A percentile compares a stretch with the other conserved stretches of the same genome.
Conservation (phyloP, 1,140 invertebrate genomes). For the Psix sp. region DNA sequence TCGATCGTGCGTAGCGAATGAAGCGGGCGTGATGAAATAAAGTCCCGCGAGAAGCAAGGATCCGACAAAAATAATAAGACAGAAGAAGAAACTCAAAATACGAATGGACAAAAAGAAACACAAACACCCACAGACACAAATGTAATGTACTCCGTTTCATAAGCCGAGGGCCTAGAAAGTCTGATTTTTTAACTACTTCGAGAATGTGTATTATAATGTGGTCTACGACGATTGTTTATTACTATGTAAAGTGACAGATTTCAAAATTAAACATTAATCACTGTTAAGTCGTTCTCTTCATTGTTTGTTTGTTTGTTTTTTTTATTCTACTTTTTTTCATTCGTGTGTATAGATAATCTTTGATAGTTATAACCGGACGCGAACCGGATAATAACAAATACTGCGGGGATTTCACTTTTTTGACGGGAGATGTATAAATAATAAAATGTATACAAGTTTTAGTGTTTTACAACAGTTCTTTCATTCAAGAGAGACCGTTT, state of each 20-base stretch:
- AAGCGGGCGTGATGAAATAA: slow-evolving; percentile 56
- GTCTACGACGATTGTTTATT: slow-evolving; percentile 75
- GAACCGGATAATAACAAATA: slow-evolving; percentile 33
- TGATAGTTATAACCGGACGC: slow-evolving; percentile 23
- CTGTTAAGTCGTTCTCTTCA: slow-evolving; percentile 71
- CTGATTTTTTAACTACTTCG: slow-evolving; percentile 77
- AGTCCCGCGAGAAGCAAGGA: slow-evolving; percentile 52
- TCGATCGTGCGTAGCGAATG: slow-evolving; percentile 43
- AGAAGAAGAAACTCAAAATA: slow-evolving; percentile 45
- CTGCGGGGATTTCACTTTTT: slow-evolving; percentile 46
- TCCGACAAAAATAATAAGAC: slow-evolving; percentile 47
- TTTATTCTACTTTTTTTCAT: too few relatives aligned
- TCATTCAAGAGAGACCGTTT: slow-evolving; percentile 28
- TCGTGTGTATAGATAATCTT: slow-evolving; percentile 41
- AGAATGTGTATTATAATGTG: slow-evolving; percentile 76
- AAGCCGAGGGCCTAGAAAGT: slow-evolving; percentile 74
- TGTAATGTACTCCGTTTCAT: slow-evolving; percentile 70
- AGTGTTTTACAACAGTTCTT: slow-evolving; percentile 40
- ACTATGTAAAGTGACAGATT: slow-evolving; percentile 75
- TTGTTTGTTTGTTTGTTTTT: too few relatives aligned
- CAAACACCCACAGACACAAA: slow-evolving; percentile 55
- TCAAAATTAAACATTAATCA: slow-evolving; percentile 77
- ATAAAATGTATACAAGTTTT: slow-evolving; percentile 55
- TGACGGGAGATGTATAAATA: slow-evolving; percentile 53
- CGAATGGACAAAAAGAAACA: slow-evolving; percentile 34